Conservation (phyloP, 2,888 invertebrate genomes). For the Eristalinus sepulchralis region DNA sequence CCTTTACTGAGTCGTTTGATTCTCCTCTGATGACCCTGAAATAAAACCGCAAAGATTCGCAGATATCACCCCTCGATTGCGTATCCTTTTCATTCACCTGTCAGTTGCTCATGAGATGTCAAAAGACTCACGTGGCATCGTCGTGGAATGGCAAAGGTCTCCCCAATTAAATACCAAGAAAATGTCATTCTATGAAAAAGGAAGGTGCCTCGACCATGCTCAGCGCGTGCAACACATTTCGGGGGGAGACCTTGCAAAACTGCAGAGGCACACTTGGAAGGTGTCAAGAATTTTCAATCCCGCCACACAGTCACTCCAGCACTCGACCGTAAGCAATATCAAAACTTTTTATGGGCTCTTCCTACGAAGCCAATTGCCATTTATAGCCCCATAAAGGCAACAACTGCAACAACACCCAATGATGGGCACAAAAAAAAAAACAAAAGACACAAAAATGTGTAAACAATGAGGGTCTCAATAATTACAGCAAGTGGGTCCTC, state of each 20-base stretch:
- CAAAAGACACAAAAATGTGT: background rate
- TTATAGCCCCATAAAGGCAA: background rate
- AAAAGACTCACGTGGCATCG: background rate
- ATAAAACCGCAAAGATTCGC: background rate
- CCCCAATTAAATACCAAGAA: background rate
- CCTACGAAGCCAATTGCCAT: conserved; percentile 1
- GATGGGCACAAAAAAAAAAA: background rate
- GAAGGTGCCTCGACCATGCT: background rate
- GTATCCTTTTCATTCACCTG: background rate
- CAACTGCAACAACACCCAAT: background rate
- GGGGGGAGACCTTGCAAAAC: background rate
- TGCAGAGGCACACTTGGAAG: background rate
- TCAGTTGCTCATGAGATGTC: background rate
- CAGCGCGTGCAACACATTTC: background rate
- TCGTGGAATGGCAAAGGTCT: background rate
- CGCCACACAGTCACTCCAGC: background rate
- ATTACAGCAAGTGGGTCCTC: conserved; percentile 25
- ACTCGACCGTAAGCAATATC: background rate
- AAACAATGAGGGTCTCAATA: conserved; percentile 24
- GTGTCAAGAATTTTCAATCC: background rate
- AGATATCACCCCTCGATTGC: background rate
- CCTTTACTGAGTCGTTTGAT: background rate
- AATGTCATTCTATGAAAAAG: background rate
- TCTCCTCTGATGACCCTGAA: background rate
- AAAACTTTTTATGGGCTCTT: background rate